phyloP scores from a whole-genome alignment of 1,140 invertebrate species.

The Hycleus cichorii region DNA sequence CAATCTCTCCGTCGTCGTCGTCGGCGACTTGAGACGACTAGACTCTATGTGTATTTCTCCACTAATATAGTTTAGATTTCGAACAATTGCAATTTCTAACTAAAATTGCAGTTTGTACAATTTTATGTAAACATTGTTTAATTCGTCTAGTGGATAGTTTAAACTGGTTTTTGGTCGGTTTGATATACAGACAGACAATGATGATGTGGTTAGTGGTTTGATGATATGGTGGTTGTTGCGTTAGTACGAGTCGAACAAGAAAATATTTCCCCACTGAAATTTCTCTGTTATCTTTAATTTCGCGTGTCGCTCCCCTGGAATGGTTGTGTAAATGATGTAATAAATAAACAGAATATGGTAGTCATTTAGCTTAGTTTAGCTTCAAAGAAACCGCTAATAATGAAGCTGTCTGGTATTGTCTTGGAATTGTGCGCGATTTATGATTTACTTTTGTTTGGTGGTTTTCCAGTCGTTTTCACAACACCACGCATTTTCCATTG shows the following conservation, averaged over 20 bases:
- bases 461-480: too few species aligned
- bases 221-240: too few species aligned
- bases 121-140: conserved; percentile 29
- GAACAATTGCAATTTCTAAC: conserved; percentile 27
- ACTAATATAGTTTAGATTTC: conserved; percentile 24
- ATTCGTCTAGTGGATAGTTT: conserved; percentile 1
- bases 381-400: conserved; percentile 14
- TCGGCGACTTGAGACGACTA: conserved; percentile 23
- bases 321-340: conserved; percentile 13
- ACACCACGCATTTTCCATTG: too few species aligned
- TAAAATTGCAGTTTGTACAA: conserved; percentile 29
- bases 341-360: conserved; percentile 15
- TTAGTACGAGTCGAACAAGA: not conserved
- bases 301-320: not conserved
- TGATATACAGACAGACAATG: too few species aligned
- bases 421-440: not conserved
- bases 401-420: conserved; percentile 8
- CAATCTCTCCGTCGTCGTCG: conserved; percentile 16
- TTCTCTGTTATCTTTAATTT: conserved; percentile 12
- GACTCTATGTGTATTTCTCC: conserved; percentile 17
- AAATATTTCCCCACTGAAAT: not conserved
- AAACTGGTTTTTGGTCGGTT: too few species aligned
- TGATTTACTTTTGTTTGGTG: too few species aligned
- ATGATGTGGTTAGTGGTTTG: too few species aligned
- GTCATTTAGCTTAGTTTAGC: conserved; percentile 11